Conservation (phyloP, 2,797 vertebrate species). For the Rhincodon typus region DNA sequence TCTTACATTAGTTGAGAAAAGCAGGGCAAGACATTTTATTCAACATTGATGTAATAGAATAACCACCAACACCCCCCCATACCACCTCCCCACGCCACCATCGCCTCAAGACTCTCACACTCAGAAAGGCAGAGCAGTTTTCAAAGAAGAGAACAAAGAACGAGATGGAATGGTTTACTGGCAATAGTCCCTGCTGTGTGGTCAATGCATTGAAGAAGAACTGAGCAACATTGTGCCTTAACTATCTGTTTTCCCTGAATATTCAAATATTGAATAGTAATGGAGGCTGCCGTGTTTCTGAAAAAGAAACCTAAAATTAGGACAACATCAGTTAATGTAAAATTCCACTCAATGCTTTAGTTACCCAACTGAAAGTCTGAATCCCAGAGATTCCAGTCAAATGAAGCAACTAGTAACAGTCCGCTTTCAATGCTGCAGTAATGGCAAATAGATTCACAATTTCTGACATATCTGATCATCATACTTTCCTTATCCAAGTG, state of each 20-base stretch:
- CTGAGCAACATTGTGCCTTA: slow-evolving; percentile 5
- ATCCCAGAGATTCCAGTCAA: not conserved
- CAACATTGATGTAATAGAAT: not conserved
- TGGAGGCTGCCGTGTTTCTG: not conserved
- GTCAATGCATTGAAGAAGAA: not conserved
- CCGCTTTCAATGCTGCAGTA: not conserved
- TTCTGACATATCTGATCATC: not conserved
- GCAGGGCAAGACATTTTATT: not conserved
- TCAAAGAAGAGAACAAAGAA: not conserved
- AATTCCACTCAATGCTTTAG: not conserved
- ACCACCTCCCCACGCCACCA: too few species aligned
- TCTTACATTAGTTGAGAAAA: not conserved
- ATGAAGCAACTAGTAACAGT: not conserved
- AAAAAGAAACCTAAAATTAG: not conserved
- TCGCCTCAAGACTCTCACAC: not conserved
- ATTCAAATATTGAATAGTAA: not conserved
- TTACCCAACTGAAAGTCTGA: not conserved
- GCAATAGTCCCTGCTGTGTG: not conserved
- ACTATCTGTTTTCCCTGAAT: not conserved
- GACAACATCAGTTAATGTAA: not conserved
- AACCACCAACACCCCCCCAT: too few species aligned
- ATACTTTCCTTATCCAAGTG: not conserved
- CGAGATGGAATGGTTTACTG: not conserved
- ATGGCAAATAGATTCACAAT: not conserved
- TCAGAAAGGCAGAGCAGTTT: not conserved